phyloP scores from a whole-genome alignment of 2,113 vertebrate genomes.

The Thermophis baileyi region DNA sequence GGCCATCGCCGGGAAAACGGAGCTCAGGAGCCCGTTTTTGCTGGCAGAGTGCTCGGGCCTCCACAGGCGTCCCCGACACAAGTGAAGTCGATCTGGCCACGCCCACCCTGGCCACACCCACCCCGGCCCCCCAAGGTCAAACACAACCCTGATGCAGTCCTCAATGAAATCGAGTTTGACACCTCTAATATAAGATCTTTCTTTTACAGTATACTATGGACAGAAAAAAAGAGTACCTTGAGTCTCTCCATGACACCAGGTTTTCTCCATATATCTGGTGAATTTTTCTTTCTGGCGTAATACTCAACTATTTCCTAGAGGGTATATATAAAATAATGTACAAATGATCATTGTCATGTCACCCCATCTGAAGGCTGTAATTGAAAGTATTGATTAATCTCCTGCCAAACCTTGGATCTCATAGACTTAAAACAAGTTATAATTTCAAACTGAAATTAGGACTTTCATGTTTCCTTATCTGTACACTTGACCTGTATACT shows the following conservation, averaged over 20 bases:
- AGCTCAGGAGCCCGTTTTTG: too few species aligned
- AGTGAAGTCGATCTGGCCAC: too few species aligned
- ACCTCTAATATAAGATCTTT: background rate
- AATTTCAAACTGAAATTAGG: background rate
- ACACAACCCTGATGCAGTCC: too few species aligned
- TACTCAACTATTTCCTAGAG: slow-evolving; percentile 81
- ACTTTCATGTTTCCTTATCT: background rate
- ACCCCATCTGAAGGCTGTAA: background rate
- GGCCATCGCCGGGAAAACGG: fast-evolving
- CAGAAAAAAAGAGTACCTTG: slow-evolving; percentile 74
- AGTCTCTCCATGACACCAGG: slow-evolving; percentile 80
- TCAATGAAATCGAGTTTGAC: too few species aligned
- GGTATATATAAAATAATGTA: background rate
- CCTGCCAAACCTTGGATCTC: background rate
- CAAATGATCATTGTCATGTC: background rate
- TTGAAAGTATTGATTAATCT: background rate
- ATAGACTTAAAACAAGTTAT: background rate
- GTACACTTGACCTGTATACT: too few species aligned
- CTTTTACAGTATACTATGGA: background rate
- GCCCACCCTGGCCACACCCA: too few species aligned
- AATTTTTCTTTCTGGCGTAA: slow-evolving; percentile 68
- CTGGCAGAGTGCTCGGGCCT: too few species aligned
- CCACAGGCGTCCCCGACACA: too few species aligned
- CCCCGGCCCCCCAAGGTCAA: too few species aligned
- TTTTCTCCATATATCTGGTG: slow-evolving; percentile 78